These are phyloP conservation scores for Conger conger DNA, from an alignment of 2,113 vertebrate genomes.

Conservation along the genomic window DNA sequence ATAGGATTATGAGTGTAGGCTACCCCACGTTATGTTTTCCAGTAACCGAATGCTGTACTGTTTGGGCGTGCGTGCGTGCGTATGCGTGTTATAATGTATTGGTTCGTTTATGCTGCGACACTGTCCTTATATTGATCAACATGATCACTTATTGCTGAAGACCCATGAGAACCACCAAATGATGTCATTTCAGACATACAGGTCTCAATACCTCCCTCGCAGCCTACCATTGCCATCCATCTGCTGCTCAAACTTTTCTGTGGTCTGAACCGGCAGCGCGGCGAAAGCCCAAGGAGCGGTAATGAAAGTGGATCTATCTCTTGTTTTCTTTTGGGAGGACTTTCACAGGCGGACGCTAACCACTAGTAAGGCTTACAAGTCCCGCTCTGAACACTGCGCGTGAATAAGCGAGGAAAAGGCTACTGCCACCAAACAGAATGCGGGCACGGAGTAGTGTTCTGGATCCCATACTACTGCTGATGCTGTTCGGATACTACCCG, in stretches of 20 bases:
- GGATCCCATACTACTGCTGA: constrained; percentile 78
- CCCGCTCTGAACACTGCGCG: constrained; percentile 39
- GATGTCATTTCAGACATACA: constrained; percentile 82
- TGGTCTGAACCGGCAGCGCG: constrained; percentile 46
- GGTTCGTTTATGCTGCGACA: not conserved
- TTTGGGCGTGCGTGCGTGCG: not conserved
- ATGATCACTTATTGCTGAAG: not conserved
- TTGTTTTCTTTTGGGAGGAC: constrained; percentile 38
- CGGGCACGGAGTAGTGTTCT: constrained; percentile 75
- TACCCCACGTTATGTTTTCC: no score
- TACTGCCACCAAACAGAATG: constrained; percentile 73
- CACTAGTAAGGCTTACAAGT: constrained; percentile 36
- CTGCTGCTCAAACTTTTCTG: constrained; percentile 72
- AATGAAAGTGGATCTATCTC: constrained; percentile 50
- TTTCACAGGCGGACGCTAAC: constrained; percentile 27
- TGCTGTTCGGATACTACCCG: constrained; percentile 79
- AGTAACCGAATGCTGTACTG: no score
- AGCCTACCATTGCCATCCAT: constrained; percentile 34
- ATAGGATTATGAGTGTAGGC: no score
- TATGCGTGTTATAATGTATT: not conserved
- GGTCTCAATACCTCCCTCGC: constrained; percentile 53
- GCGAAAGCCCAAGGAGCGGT: constrained; percentile 47
- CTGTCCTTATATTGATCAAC: not conserved
- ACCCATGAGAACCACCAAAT: constrained; percentile 54
- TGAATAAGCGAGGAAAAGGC: constrained; percentile 51